Conservation (phyloP, 2,113 vertebrate genomes). For the human (Homo sapiens) region GRCh38 chr22:24697001-24697500, state of each 20-base stretch:
- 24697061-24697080: too few relatives aligned
- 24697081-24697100: background rate
- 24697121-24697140: background rate
- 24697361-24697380: background rate
- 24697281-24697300: background rate
- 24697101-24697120: background rate
- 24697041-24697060: background rate
- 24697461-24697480: background rate
- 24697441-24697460: too few relatives aligned
- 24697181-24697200: background rate
- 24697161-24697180: background rate
- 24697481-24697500: background rate
- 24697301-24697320: background rate
- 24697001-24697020: background rate
- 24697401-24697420: background rate
- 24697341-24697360: background rate
- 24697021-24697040: background rate
- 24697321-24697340: background rate
- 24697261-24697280: background rate
- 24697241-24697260: background rate
- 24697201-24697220: background rate
- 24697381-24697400: background rate
- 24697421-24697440: too few relatives aligned
- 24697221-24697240: background rate
- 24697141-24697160: background rate